Percentiles rank a stretch among this genome's conserved stretches.
phyloP scores from a whole-genome alignment of 2,797 vertebrate species.

The Acanthurus tractus region DNA sequence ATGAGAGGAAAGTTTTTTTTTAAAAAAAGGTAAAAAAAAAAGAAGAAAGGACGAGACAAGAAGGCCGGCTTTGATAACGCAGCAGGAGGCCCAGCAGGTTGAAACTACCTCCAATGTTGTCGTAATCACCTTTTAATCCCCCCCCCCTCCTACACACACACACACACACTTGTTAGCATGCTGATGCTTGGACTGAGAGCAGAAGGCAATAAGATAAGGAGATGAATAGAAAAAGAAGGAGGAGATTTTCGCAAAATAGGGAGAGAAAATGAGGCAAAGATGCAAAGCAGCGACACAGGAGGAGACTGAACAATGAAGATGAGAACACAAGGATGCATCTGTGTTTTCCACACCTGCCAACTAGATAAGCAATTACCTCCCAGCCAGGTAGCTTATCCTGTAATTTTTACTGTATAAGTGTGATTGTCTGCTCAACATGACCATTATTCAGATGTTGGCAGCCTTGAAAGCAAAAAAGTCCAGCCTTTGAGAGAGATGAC shows the following conservation, averaged over 20 bases:
- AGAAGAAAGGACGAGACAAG: conserved; percentile 41
- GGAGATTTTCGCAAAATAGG: background rate
- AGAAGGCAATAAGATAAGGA: conserved; percentile 19
- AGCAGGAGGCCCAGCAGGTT: conserved; percentile 58
- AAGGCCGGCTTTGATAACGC: conserved; percentile 43
- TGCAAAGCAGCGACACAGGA: conserved; percentile 3
- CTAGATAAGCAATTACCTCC: conserved; percentile 5
- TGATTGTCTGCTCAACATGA: background rate
- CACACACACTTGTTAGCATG: conserved; percentile 33
- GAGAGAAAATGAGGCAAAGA: conserved; percentile 20
- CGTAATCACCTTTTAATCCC: conserved; percentile 63
- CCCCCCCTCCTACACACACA: background rate
- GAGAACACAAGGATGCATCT: background rate
- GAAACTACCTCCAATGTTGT: conserved; percentile 48
- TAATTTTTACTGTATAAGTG: background rate
- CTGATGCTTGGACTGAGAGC: conserved; percentile 35
- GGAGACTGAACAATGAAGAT: background rate
- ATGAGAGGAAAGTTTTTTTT: conserved; percentile 3
- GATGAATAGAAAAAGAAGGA: background rate
- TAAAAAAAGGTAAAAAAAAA: background rate
- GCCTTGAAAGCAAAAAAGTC: background rate
- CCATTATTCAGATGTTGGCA: background rate
- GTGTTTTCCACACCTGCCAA: background rate
- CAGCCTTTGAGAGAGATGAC: background rate
- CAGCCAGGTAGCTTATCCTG: background rate